A percentile compares a stretch with the other conserved stretches of the same genome.
These are phyloP conservation scores for Salpingus planirostris DNA, from an alignment of 2,888 invertebrate species.

Conservation along the genomic window DNA sequence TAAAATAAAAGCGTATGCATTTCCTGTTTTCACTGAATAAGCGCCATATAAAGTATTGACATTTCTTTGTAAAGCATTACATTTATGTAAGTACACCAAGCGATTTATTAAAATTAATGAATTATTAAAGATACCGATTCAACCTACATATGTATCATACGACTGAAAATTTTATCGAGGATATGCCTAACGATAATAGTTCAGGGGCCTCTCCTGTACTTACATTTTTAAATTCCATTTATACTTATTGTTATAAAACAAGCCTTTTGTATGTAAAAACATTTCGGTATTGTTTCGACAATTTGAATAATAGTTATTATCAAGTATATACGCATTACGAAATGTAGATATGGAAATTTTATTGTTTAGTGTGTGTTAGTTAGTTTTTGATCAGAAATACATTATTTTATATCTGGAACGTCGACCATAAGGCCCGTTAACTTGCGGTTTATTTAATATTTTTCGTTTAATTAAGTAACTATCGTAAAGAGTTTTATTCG, in stretches of 20 bases:
- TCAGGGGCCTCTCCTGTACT: too few relatives aligned
- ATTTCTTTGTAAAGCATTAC: conserved; percentile 1
- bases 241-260: too few relatives aligned
- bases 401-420: conserved; percentile 13
- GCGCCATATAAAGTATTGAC: conserved; percentile 4
- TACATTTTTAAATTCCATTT: too few relatives aligned
- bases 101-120: conserved; percentile 5
- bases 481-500: conserved; percentile 14
- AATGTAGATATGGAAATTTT: background rate
- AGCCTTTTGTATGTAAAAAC: too few relatives aligned
- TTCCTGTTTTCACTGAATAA: conserved; percentile 15
- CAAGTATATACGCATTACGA: background rate
- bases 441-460: conserved; percentile 12
- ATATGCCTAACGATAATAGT: too few relatives aligned
- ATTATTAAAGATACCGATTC: too few relatives aligned
- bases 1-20: conserved; percentile 1
- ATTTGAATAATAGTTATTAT: too few relatives aligned
- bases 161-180: too few relatives aligned
- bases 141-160: too few relatives aligned
- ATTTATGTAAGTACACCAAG: conserved; percentile 1
- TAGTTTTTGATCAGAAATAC: conserved; percentile 7
- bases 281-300: too few relatives aligned
- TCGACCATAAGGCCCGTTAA: too few relatives aligned
- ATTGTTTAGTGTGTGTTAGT: background rate
- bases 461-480: conserved; percentile 16